A percentile compares a stretch with the other conserved stretches of the same genome.
Conservation (phyloP, 2,888 invertebrate species). For the Muscina levida region DNA sequence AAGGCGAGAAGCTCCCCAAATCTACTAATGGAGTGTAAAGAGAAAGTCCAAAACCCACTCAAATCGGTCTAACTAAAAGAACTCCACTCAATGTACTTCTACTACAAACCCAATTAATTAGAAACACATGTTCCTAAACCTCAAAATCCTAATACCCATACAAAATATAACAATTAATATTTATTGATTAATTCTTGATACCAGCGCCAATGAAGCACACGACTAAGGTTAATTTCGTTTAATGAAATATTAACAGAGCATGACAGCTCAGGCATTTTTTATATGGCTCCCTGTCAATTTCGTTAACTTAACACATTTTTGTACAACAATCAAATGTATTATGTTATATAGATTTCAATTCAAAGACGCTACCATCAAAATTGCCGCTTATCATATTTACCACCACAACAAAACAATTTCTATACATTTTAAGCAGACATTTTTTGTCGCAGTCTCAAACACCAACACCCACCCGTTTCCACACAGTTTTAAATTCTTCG, state of each 20-base stretch:
- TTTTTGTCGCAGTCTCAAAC: background rate
- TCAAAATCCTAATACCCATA: no score
- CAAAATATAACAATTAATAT: constrained; percentile 11
- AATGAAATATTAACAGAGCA: constrained; percentile 18
- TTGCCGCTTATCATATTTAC: no score
- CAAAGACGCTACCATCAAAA: no score
- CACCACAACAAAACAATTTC: no score
- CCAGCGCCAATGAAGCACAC: background rate
- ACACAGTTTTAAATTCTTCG: constrained; percentile 35
- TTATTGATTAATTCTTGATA: constrained; percentile 10
- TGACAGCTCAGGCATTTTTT: background rate
- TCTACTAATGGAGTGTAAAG: no score
- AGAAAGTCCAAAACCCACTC: no score
- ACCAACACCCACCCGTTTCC: background rate
- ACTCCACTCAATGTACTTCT: background rate
- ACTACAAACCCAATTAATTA: background rate
- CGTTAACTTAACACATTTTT: no score
- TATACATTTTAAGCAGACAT: no score
- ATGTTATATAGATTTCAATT: no score
- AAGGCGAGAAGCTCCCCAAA: no score
- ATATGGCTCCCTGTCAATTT: background rate
- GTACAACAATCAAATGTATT: no score
- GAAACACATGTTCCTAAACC: background rate
- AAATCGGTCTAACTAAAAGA: no score
- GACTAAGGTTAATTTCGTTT: constrained; percentile 20